A percentile compares a stretch with the other conserved stretches of the same genome.
Evolutionary conservation across 2,797 vertebrate genomes (phyloP).

Genomic region (Catamblyrhynchus diadema): DNA sequence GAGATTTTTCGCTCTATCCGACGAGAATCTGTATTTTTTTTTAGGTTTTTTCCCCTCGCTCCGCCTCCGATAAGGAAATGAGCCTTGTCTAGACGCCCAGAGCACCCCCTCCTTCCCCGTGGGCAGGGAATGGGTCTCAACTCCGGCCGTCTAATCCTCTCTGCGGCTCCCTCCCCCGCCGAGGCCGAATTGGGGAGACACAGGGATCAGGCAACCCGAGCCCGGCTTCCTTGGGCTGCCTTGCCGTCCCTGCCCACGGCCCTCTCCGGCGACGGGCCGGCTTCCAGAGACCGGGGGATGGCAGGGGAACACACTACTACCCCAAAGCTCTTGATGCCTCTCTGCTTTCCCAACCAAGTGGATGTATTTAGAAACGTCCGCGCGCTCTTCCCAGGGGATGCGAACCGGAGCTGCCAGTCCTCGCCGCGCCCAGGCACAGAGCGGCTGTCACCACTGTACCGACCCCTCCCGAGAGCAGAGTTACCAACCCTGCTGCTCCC

Average conservation of each 20-base stretch:
- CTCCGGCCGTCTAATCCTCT: background rate
- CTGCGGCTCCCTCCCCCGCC: background rate
- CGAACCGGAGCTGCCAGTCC: background rate
- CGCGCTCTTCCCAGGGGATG: background rate
- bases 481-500: background rate
- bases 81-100: slow-evolving; percentile 74
- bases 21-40: slow-evolving; percentile 13
- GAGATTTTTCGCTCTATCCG: background rate
- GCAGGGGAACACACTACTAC: no score
- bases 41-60: background rate
- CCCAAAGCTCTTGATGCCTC: background rate
- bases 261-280: background rate
- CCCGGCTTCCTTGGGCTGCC: background rate
- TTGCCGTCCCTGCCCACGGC: background rate
- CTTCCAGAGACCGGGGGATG: background rate
- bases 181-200: background rate
- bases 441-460: background rate
- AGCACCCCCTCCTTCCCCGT: background rate
- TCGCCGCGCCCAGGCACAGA: background rate
- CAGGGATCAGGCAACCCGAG: no score
- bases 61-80: slow-evolving; percentile 65
- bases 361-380: background rate
- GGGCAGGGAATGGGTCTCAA: slow-evolving; percentile 3
- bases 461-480: background rate
- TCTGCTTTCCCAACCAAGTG: background rate